Base-by-base conservation (phyloP, 1,140 invertebrate genomes). In the Aphidius ervi region DNA sequence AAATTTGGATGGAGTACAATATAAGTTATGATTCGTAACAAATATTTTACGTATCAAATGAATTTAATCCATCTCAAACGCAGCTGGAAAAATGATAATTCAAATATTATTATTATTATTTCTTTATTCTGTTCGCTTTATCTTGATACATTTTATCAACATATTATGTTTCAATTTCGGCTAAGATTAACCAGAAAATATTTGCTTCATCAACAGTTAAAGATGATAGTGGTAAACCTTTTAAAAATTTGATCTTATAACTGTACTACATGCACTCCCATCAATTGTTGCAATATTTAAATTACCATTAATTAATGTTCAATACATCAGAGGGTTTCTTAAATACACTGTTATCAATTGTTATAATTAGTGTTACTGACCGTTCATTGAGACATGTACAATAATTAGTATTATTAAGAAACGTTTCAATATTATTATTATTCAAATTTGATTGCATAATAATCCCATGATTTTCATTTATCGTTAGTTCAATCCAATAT, bases 111-210 rank as follows among this genome's bases (percentile, higher is more conserved):
- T n/a, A n/a, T n/a, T n/a, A n/a, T n/a, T n/a, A n/a, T n/a, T n/a
- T n/a, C n/a, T n/a, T n/a, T n/a, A n/a, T n/a, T n/a, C n/a, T n/a
- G n/a, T n/a, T n/a, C n/a, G n/a, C n/a, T 3, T 72, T 66, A 37
- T 52, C 49, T 0, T 67, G 60, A 56, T 71, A 72, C 43, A 78
- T 66, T 70, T 89, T 89, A 47, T 82, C 82, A 1, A 86, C 77
- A 58, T 82, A 86, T 68, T 88, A 88, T 43, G 93, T 82, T 8
- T 78, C 76, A 16, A 84, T 83, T 20, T 84, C 78, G 3, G 76
- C 76, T 16, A 80, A 77, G 71, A 87, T 85, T n/a, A 84, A 85
- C 89, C 88, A 91, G 63, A 89, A 91, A 31, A 90, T 75, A 50
- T 84, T 82, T 58, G 83, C 82, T 70, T 85, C 85, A 63, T 90